phyloP scores from a whole-genome alignment of 2,888 invertebrate genomes.

The Mythimna vitellina region DNA sequence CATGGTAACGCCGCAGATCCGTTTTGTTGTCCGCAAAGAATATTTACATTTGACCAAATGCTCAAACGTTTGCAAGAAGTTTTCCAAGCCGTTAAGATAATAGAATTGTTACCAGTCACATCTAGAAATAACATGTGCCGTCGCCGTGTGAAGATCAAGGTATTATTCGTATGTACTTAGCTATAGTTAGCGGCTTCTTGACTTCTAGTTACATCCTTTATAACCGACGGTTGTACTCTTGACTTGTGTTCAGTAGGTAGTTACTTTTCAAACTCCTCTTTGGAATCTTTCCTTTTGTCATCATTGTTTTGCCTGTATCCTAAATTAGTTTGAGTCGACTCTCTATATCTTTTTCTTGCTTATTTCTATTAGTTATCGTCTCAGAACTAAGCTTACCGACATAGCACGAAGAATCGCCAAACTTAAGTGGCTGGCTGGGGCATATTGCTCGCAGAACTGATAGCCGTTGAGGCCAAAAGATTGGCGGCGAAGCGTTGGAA shows the following conservation, averaged over 20 bases:
- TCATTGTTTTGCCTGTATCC: not conserved
- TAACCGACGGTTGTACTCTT: not conserved
- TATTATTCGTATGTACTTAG: conserved; percentile 36
- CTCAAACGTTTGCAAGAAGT: conserved; percentile 13
- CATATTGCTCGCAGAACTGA: too few species aligned
- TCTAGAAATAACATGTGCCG: conserved; percentile 48
- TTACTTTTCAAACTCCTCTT: not conserved
- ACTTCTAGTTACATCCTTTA: conserved; percentile 16
- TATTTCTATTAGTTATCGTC: not conserved
- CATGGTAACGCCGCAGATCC: too few species aligned
- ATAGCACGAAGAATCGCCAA: too few species aligned
- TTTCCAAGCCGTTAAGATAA: conserved; percentile 32
- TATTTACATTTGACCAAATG: conserved; percentile 5
- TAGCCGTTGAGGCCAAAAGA: too few species aligned
- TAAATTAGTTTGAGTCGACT: not conserved
- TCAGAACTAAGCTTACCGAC: not conserved
- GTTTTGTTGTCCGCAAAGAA: not conserved
- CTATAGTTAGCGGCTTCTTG: not conserved
- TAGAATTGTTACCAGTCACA: conserved; percentile 45
- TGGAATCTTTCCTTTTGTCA: not conserved
- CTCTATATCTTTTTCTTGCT: not conserved
- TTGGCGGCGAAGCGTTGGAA: too few species aligned
- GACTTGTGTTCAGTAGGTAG: not conserved
- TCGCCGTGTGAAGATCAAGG: conserved; percentile 62
- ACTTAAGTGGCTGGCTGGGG: too few species aligned